Evolutionary conservation across 2,113 vertebrate genomes (phyloP).

Genomic region (Onychorhynchus coronatus): DNA sequence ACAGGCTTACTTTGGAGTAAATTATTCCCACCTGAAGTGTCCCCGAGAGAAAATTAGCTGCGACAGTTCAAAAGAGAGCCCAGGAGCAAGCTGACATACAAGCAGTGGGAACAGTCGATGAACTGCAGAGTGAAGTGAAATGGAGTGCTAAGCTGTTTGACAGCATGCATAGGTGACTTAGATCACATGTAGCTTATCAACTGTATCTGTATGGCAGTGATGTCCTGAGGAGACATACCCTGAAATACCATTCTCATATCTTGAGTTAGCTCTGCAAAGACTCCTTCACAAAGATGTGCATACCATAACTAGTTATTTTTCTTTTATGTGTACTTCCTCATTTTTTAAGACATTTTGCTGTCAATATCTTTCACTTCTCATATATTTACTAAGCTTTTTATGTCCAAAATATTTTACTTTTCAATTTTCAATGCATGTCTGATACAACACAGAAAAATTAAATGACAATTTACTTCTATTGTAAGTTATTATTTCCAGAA

Average conservation of each 20-base stretch:
- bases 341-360: not conserved
- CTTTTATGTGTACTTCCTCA: not conserved
- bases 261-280: not conserved
- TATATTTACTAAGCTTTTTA: not conserved
- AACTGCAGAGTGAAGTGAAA: not conserved
- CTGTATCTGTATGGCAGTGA: not conserved
- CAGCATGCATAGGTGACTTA: conserved; percentile 1
- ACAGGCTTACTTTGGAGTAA: not conserved
- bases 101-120: not conserved
- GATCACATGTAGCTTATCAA: not conserved
- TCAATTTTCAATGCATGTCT: not conserved
- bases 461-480: not conserved
- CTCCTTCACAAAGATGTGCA: not conserved
- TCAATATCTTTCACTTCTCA: not conserved
- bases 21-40: not conserved
- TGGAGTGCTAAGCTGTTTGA: not conserved
- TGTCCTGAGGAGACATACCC: not conserved
- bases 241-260: not conserved
- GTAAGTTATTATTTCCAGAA: not conserved
- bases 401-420: not conserved
- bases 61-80: conserved; percentile 3
- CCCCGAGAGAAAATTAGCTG: not conserved
- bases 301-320: not conserved
- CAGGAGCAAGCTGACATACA: not conserved
- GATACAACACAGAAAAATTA: not conserved